These are phyloP conservation scores for Cerastis leucographa DNA, from an alignment of 2,888 invertebrate species.

Conservation along the genomic window DNA sequence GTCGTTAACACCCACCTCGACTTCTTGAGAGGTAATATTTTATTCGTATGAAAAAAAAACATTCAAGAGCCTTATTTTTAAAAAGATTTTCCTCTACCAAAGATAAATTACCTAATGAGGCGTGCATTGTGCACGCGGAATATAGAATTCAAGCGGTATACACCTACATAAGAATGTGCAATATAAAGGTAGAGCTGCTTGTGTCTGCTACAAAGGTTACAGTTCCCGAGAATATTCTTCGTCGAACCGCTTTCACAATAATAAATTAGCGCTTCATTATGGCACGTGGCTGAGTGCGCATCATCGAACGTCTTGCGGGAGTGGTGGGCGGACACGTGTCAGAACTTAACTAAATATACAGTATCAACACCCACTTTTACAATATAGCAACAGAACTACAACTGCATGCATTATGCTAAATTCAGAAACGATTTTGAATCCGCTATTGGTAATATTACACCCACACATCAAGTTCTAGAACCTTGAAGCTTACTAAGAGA, in stretches of 20 bases:
- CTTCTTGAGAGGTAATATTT: slow-evolving; percentile 92
- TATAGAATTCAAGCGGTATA: not conserved
- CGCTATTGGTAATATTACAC: slow-evolving; percentile 1
- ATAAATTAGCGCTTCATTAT: slow-evolving; percentile 24
- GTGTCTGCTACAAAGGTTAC: slow-evolving; percentile 19
- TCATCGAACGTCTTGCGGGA: slow-evolving; percentile 36
- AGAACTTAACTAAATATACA: slow-evolving; percentile 23
- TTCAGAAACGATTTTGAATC: slow-evolving; percentile 10
- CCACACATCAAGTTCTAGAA: slow-evolving; percentile 14
- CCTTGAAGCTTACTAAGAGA: not conserved
- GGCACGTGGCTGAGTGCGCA: slow-evolving; percentile 39
- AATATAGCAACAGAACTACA: not conserved
- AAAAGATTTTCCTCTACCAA: slow-evolving; percentile 34
- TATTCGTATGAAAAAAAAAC: not conserved
- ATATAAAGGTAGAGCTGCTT: slow-evolving; percentile 10
- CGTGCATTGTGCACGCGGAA: slow-evolving; percentile 33
- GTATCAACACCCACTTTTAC: slow-evolving; percentile 18
- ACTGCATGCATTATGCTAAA: slow-evolving; percentile 3
- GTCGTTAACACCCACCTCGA: slow-evolving; percentile 95
- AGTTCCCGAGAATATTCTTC: slow-evolving; percentile 7
- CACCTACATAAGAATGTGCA: slow-evolving; percentile 13
- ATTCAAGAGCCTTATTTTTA: slow-evolving; percentile 10
- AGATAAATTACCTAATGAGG: slow-evolving; percentile 43
- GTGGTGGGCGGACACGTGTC: slow-evolving; percentile 56
- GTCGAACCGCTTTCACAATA: slow-evolving; percentile 8